These are phyloP conservation scores for Philaethria dido DNA, from an alignment of 2,888 invertebrate genomes.

Conservation along the genomic window DNA sequence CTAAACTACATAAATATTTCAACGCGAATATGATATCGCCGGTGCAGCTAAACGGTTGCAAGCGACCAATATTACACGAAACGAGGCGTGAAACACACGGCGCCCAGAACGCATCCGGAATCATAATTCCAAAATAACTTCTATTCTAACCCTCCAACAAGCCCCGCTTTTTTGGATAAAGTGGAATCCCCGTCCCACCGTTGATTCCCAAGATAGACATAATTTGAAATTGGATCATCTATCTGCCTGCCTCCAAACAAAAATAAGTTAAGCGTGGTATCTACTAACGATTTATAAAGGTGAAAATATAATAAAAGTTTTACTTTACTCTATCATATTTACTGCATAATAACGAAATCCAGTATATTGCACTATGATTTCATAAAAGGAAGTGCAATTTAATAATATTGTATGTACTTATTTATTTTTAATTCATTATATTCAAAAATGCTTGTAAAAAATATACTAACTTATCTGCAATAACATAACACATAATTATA, in stretches of 20 bases:
- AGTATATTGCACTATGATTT: neutral
- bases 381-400: neutral
- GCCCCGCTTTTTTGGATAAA: constrained; percentile 78
- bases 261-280: constrained; percentile 58
- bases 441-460: neutral
- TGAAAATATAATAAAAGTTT: constrained; percentile 11
- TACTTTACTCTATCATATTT: neutral
- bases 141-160: constrained; percentile 64
- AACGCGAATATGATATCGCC: constrained; percentile 56
- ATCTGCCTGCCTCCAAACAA: constrained; percentile 78
- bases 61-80: constrained; percentile 71
- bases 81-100: constrained; percentile 82
- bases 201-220: constrained; percentile 85
- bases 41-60: constrained; percentile 70
- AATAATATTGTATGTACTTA: neutral
- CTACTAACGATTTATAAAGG: constrained; percentile 35
- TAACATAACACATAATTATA: neutral
- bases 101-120: constrained; percentile 80
- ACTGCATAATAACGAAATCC: neutral
- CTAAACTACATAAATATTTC: constrained; percentile 49
- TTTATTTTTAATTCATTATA: neutral
- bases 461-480: neutral
- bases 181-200: constrained; percentile 80
- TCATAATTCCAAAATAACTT: constrained; percentile 84
- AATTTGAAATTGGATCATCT: constrained; percentile 85